Evolutionary conservation across 2,113 vertebrate species (phyloP).

Genomic region (Eublepharis macularius): DNA sequence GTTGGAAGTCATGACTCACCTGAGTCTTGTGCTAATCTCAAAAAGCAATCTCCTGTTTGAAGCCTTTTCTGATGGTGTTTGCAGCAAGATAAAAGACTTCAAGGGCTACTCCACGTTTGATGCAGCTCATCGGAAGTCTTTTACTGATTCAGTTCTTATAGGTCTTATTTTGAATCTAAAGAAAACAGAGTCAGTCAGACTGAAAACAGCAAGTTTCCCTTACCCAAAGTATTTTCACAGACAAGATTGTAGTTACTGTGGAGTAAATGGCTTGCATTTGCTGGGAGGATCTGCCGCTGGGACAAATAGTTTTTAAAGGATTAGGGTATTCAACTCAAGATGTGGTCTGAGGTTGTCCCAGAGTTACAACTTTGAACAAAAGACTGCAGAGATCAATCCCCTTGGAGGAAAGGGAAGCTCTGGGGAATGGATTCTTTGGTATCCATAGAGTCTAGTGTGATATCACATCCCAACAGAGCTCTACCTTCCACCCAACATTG

Average conservation of each 20-base stretch:
- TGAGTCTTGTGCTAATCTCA: neutral
- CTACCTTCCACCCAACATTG: no score
- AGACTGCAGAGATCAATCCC: no score
- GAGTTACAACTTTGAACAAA: no score
- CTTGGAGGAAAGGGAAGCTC: no score
- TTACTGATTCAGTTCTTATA: neutral
- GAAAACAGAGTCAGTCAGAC: neutral
- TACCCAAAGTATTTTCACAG: neutral
- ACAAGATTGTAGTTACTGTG: neutral
- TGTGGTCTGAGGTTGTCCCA: no score
- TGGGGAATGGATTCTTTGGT: no score
- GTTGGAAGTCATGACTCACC: neutral
- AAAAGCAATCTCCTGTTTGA: neutral
- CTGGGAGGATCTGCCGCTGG: neutral
- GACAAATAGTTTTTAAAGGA: no score
- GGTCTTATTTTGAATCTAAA: neutral
- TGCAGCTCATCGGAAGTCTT: neutral
- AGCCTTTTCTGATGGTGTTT: neutral
- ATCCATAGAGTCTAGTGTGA: no score
- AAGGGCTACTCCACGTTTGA: neutral
- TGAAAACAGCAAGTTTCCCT: neutral
- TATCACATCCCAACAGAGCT: no score
- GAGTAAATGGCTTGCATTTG: neutral
- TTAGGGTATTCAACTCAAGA: no score
- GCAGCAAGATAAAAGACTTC: neutral